A percentile compares a stretch with the other conserved stretches of the same genome.
These are phyloP conservation scores for Diplolepis rosae DNA, from an alignment of 2,888 invertebrate genomes.

Conservation along the genomic window DNA sequence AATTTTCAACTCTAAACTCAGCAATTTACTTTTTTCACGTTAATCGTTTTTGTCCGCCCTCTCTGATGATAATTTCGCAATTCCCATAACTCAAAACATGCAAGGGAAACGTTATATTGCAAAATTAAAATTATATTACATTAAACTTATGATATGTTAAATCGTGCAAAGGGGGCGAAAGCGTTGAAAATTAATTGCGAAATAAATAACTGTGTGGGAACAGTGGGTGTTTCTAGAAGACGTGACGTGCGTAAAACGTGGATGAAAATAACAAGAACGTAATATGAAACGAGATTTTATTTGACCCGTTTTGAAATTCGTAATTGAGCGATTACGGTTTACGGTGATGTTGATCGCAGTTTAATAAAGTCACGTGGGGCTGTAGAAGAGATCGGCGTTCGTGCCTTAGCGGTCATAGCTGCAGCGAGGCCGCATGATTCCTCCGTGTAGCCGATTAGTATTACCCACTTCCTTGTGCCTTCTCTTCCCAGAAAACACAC, in stretches of 20 bases:
- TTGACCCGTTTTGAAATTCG: slow-evolving; percentile 21
- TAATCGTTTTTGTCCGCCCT: no score
- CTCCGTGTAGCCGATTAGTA: slow-evolving; percentile 58
- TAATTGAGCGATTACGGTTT: slow-evolving; percentile 29
- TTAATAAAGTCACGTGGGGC: slow-evolving; percentile 28
- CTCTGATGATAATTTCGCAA: no score
- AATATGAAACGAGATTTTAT: not conserved
- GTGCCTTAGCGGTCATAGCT: slow-evolving; percentile 23
- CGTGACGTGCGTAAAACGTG: not conserved
- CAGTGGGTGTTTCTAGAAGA: not conserved
- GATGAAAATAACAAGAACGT: not conserved
- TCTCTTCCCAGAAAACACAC: slow-evolving; percentile 30
- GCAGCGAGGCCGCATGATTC: slow-evolving; percentile 43
- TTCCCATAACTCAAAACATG: not conserved
- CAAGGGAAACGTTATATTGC: not conserved
- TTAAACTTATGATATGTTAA: no score
- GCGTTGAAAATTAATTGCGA: not conserved
- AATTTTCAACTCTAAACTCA: no score
- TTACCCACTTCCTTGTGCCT: slow-evolving; percentile 51
- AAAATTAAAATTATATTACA: not conserved
- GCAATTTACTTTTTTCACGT: no score
- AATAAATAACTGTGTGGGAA: not conserved
- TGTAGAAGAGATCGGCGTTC: slow-evolving; percentile 28
- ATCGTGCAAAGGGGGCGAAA: no score
- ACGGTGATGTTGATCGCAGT: slow-evolving; percentile 25